Evolutionary conservation across 1,140 invertebrate genomes (phyloP), one percentile per base, ranked within the genome.

Genomic region (Cotesia chilonis): DNA sequence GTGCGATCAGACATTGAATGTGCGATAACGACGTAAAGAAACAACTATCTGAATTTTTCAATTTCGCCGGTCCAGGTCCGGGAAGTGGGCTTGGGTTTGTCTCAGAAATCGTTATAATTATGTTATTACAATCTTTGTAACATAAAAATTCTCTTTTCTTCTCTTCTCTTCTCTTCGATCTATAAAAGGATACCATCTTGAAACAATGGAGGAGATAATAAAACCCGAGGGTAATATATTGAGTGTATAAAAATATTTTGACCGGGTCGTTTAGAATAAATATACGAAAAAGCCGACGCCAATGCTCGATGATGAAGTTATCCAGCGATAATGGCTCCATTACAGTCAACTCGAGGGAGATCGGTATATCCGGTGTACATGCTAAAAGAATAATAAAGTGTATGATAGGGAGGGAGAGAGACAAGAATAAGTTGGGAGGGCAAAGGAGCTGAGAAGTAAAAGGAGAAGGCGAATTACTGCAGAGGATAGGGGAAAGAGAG

Each of bases 251-350:
- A 63, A 63, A 71, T 35, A 20, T 28, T 2, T 54, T 54, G 41
- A 59, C 37, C 64, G 6, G 65, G 38, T 72, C 17, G 47, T 61
- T 61, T 36, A 47, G 54, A 72, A 68, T 72, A 72, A 72, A 72
- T 72, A 68, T 41, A 68, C 55, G 55, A 73, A 74, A 72, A 72
- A 72, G 77, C 74, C 73, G 78, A 78, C 79, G 81, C 77, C 81
- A 81, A 81, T 82, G 82, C 72, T 75, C 81, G 80, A 84, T 86
- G 85, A 87, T 87, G 84, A 87, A 87, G 85, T 86, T 85, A 87
- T 87, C 84, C 84, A 83, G 81, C 84, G 84, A 86, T 87, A 87
- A 87, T 87, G 85, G 84, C 85, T 86, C 85, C 82, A 86, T 87
- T 87, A 86, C 79, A 71, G 76, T 77, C 78, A 76, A 74, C 74